Evolutionary conservation across 2,113 vertebrate genomes (phyloP), one percentile per base, ranked within the genome.

Genomic region (Thalassoma bifasciatum): DNA sequence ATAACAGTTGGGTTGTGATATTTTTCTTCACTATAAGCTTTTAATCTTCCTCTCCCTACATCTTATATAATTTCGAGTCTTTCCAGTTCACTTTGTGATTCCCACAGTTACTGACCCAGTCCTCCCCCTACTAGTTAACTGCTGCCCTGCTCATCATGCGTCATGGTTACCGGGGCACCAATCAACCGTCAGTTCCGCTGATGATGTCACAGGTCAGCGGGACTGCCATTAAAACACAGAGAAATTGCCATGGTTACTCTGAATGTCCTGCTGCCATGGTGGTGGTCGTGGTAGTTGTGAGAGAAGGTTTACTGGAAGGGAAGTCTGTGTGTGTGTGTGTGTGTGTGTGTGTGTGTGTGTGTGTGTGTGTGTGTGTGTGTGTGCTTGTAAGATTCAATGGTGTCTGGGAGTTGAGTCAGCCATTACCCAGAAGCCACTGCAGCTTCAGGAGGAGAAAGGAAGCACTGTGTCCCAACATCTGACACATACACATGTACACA

Each of bases 341-440:
- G 54, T 22, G 66, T 53, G 66, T 50, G 58, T 57, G 60, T 57
- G 52, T 26, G 24, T 59, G 49, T 6, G 30, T 49, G 66, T 23
- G 26, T 40, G 52, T 57, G 60, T 57, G 52, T 26, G 24, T 59
- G 49, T 6, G 30, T 49, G 66, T 23, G 26, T 40, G 53, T 24
- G 47, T 34, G 54, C 19, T 61, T 53, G 66, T 50, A 52, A 37
- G 56, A 64, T 66, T 82, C 65, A 79, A n/a, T 58, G 54, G 44
- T 64, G 80, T 85, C 75, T 71, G 61, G 75, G 79, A 85, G 89
- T 83, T 90, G 82, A 94, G 92, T 93, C 92, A 93, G 83, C 82
- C 81, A 78, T 92, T 89, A 89, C 86, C 88, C 87, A 84, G 68
- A 82, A 84, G 70, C 75, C 82, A 79, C 67, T 84, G 85, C 83